Evolutionary conservation across 2,113 vertebrate species (phyloP).

Genomic region (Phyllostomus discolor): DNA sequence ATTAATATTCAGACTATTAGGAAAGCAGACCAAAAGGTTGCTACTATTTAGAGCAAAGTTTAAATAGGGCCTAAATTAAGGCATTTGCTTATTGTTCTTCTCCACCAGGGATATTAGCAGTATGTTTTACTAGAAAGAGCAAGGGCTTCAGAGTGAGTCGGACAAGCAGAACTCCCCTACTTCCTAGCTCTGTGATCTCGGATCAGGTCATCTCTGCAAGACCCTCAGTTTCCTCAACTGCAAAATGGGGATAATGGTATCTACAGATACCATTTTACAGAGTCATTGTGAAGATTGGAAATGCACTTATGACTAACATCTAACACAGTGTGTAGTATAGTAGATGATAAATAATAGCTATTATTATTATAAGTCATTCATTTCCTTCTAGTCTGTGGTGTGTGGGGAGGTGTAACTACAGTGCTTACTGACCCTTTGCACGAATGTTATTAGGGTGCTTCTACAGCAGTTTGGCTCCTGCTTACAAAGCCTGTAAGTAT

Average conservation of each 20-base stretch:
- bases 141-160: neutral
- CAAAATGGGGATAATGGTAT: neutral
- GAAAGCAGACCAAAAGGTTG: neutral
- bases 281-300: neutral
- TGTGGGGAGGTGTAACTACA: neutral
- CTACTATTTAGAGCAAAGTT: neutral
- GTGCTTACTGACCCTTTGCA: neutral
- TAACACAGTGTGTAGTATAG: neutral
- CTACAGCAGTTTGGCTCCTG: neutral
- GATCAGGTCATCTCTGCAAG: neutral
- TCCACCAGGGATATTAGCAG: neutral
- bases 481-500: neutral
- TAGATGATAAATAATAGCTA: neutral
- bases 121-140: neutral
- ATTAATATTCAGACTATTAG: neutral
- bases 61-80: neutral
- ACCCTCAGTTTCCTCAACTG: neutral
- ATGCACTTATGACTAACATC: neutral
- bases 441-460: neutral
- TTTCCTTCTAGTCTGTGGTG: neutral
- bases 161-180: neutral
- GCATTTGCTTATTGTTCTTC: constrained; percentile 3
- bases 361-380: neutral
- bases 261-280: neutral
- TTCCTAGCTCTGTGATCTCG: neutral